A percentile compares a stretch with the other conserved stretches of the same genome.
These are phyloP conservation scores for Carollia perspicillata DNA, from an alignment of 2,113 vertebrate species.

Conservation along the genomic window DNA sequence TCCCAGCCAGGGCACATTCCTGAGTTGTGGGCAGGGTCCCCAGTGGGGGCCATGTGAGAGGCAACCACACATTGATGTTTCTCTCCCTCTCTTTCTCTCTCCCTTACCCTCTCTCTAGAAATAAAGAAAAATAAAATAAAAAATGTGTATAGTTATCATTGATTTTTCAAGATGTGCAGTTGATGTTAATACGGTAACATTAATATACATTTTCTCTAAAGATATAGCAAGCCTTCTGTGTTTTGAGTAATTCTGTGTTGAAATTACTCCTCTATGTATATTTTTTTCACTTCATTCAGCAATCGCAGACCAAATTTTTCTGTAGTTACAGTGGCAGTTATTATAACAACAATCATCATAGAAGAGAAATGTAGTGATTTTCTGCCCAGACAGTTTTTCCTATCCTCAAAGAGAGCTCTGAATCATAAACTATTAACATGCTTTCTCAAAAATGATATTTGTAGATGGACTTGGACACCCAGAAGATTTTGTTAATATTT, in stretches of 20 bases:
- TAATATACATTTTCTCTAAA: background rate
- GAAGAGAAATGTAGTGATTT: background rate
- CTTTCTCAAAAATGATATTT: background rate
- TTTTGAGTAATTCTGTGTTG: conserved; percentile 15
- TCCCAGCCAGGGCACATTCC: no score
- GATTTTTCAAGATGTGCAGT: conserved; percentile 6
- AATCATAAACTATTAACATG: background rate
- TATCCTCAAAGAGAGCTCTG: background rate
- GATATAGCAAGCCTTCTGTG: background rate
- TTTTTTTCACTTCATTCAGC: background rate
- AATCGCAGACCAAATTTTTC: conserved; percentile 18
- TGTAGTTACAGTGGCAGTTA: conserved; percentile 29
- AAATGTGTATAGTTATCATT: background rate
- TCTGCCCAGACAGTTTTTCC: background rate
- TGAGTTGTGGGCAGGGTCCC: no score
- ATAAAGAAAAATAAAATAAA: background rate
- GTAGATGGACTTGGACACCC: background rate
- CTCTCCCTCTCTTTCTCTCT: no score
- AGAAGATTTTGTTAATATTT: background rate
- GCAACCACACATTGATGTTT: no score
- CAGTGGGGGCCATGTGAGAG: no score
- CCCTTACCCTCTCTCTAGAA: no score
- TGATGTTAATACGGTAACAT: background rate
- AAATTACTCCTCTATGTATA: conserved; percentile 27
- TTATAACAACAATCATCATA: conserved; percentile 32